These are phyloP conservation scores for Melitaea athalia DNA, from an alignment of 2,888 invertebrate genomes.

Conservation along the genomic window DNA sequence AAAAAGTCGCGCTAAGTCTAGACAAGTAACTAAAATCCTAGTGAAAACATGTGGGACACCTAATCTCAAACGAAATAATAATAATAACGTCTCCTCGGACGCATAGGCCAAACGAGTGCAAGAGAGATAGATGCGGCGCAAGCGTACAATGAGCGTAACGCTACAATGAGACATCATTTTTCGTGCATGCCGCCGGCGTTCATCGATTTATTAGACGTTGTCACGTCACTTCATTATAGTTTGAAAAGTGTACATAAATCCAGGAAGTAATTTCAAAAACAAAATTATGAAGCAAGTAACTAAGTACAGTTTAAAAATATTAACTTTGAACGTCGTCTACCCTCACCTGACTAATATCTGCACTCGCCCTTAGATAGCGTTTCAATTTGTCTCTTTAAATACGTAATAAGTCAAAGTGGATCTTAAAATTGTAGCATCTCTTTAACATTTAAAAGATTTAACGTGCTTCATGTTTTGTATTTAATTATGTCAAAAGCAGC, in stretches of 20 bases:
- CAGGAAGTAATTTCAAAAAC: not conserved
- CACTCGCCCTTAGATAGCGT: constrained; percentile 33
- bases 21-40: too few species aligned
- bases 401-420: constrained; percentile 36
- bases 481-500: not conserved
- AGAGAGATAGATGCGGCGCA: too few species aligned
- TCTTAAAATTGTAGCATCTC: constrained; percentile 31
- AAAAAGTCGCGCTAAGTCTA: too few species aligned
- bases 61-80: too few species aligned
- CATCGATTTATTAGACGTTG: too few species aligned
- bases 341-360: constrained; percentile 29
- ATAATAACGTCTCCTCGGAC: too few species aligned
- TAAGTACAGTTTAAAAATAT: constrained; percentile 12
- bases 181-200: too few species aligned
- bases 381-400: constrained; percentile 37
- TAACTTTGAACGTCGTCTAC: constrained; percentile 7
- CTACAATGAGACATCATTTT: too few species aligned
- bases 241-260: not conserved
- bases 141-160: too few species aligned
- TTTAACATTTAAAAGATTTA: constrained; percentile 21
- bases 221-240: not conserved
- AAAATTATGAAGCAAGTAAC: not conserved
- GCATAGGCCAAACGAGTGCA: too few species aligned
- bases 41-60: too few species aligned
- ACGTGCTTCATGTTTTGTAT: not conserved